phyloP scores from a whole-genome alignment of 1,140 invertebrate genomes.

The Plectus sambesii region DNA sequence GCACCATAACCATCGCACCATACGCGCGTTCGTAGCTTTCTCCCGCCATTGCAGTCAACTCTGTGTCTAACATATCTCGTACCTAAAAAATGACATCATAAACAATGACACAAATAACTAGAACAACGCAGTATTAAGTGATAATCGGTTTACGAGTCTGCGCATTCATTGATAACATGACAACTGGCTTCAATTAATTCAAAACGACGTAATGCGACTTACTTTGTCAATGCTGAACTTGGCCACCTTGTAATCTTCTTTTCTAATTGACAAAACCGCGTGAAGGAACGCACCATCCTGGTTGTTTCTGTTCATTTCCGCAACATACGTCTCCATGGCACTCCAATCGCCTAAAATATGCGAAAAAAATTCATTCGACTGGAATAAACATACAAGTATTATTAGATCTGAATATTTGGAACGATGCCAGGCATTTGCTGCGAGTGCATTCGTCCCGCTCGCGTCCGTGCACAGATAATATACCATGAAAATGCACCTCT shows the following conservation, averaged over 20 bases:
- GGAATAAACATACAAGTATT: too few species aligned
- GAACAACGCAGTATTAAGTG: conserved; percentile 1
- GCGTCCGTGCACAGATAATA: too few species aligned
- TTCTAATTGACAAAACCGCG: conserved; percentile 81
- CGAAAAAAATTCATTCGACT: too few species aligned
- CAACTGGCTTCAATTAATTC: conserved; percentile 30
- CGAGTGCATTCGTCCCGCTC: too few species aligned
- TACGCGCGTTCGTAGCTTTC: conserved; percentile 90
- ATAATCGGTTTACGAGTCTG: neutral
- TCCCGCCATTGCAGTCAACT: conserved; percentile 89
- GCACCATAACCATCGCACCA: conserved; percentile 78
- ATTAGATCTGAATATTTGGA: too few species aligned
- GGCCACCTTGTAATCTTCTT: conserved; percentile 62
- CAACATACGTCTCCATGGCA: conserved; percentile 73
- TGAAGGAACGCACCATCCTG: conserved; percentile 90
- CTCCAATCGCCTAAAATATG: conserved; percentile 60
- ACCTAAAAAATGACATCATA: conserved; percentile 51
- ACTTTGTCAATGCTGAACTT: conserved; percentile 47
- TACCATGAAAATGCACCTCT: too few species aligned
- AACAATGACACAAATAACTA: neutral
- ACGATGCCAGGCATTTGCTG: too few species aligned
- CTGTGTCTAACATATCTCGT: conserved; percentile 82
- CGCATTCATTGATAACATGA: conserved; percentile 3
- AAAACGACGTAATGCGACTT: neutral
- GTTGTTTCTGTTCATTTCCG: conserved; percentile 69